Conservation (phyloP, 2,888 invertebrate genomes). For the Sphaerophoria rueppellii region DNA sequence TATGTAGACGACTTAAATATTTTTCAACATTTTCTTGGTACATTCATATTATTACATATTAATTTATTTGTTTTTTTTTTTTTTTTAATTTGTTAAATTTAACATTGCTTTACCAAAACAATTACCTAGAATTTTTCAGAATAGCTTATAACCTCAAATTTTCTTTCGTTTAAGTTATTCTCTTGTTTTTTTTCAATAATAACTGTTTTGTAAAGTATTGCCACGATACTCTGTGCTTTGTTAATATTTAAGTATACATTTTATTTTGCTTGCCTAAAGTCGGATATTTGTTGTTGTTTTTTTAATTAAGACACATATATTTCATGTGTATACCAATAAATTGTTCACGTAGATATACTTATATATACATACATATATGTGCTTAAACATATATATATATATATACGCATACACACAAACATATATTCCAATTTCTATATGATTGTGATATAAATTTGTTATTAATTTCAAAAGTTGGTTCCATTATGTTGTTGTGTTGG, state of each 20-base stretch:
- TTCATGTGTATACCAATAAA: constrained; percentile 75
- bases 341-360: not conserved
- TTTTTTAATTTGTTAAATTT: not conserved
- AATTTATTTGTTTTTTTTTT: not conserved
- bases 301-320: constrained; percentile 77
- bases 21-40: constrained; percentile 29
- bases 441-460: not conserved
- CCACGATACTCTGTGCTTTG: constrained; percentile 40
- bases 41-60: constrained; percentile 4
- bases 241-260: constrained; percentile 38
- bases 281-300: no score
- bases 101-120: constrained; percentile 27
- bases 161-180: constrained; percentile 38
- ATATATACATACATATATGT: not conserved
- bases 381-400: not conserved
- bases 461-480: constrained; percentile 16
- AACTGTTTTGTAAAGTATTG: constrained; percentile 38
- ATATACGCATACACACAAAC: not conserved
- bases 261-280: no score
- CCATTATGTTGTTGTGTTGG: not conserved
- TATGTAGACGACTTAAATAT: constrained; percentile 18
- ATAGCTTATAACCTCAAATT: constrained; percentile 7
- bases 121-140: constrained; percentile 15
- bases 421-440: no score
- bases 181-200: constrained; percentile 39